Base-by-base conservation (phyloP, 92 coral and sea anemone genomes). In the Porites evermanni region DNA sequence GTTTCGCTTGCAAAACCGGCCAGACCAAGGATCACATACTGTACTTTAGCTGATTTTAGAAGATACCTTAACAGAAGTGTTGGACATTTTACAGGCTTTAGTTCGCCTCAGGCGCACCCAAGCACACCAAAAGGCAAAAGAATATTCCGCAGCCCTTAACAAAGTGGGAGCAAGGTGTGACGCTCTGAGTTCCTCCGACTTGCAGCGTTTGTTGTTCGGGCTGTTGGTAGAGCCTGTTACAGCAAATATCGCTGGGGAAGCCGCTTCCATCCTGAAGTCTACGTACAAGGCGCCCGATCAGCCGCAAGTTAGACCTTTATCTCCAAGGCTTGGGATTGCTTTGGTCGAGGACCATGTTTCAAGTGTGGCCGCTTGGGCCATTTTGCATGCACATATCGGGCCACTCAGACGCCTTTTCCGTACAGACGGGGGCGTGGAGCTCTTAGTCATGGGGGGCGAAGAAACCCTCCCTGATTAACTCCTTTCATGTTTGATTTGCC, bases 31-130 rank as follows among this genome's bases (percentile, higher is more conserved):
- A 29, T 29, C 32, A 29, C 32, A 29, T 29, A 29, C 32, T 29
- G 78, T 13, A 77, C 89, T 18, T n/a, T 79, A n/a, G 69, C 80
- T 13, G 24, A 59, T 44, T 32, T 86, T 1, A 17, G 89, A 67
- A 67, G 89, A 17, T 68, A 79, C 29, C 52, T 86, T 13, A 86
- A 70, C 71, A 32, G 91, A 88, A 50, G 91, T 80, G 32, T 5
- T 87, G 26, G 81, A 80, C 18, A 21, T 87, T 10, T 3, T 73
- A 18, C 81, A 87, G 26, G 54, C 86, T 20, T 26, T 87, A 9
- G 91, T 80, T 1, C 73, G 82, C 53, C 64, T 81, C 2, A 82
- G 82, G 14, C 72, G 91, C 14, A 59, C 38, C 0, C 79, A 81
- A 17, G 76, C 80, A 2, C 80, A 82, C 53, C 74, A 38, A 12